These are phyloP conservation scores for Oreochromis grahami DNA, from an alignment of 2,797 vertebrate genomes.

Conservation along the genomic window DNA sequence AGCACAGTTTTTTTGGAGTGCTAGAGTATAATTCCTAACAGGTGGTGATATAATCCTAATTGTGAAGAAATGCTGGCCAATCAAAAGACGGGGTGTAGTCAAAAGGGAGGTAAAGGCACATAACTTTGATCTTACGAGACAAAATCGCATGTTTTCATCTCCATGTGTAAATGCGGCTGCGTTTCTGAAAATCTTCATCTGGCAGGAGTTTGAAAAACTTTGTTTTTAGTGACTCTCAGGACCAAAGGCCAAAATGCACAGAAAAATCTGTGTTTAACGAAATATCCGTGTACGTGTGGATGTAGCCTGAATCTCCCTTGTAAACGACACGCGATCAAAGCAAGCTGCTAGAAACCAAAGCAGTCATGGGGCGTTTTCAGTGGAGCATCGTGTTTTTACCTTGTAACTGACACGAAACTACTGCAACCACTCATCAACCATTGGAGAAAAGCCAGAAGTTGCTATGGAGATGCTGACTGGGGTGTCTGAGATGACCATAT, in stretches of 20 bases:
- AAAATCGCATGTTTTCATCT: neutral
- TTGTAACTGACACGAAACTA: accelerated
- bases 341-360: neutral
- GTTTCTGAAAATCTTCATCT: accelerated
- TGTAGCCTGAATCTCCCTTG: neutral
- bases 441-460: neutral
- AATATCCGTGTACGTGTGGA: accelerated
- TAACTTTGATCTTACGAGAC: neutral
- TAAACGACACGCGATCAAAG: accelerated
- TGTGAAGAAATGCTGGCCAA: neutral
- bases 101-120: neutral
- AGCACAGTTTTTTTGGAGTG: neutral
- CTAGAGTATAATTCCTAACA: neutral
- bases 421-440: accelerated
- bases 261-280: neutral
- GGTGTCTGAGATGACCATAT: neutral
- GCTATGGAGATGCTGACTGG: neutral
- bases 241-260: neutral
- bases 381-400: neutral
- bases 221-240: accelerated
- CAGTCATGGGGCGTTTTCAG: neutral
- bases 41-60: accelerated
- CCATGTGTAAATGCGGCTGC: neutral
- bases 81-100: accelerated
- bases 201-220: neutral